Evolutionary conservation across 1,140 invertebrate genomes (phyloP), one percentile per base, ranked within the genome.

Genomic region (Parapsyche elsis): DNA sequence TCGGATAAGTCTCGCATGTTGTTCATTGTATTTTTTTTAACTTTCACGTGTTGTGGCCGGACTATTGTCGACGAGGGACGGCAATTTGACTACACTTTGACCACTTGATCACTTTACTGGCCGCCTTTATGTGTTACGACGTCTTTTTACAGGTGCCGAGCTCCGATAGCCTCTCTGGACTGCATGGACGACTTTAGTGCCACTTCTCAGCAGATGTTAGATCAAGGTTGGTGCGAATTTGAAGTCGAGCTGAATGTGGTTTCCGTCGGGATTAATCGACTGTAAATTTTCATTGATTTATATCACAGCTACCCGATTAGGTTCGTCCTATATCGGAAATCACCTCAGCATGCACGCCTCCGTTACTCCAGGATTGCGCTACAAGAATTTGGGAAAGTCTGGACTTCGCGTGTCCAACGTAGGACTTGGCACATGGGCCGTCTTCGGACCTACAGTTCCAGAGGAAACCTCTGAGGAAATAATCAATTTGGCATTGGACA

Each of bases 381-480:
- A 96, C 88, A 92, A 96, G 87, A 98, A 98, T 89, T 91, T 98
- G 81, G 96, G 96, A 74, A 98, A 98, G 89, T 97, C 95, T 85
- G 96, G 96, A 73, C 91, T 98, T 80, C 91, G 96, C 83, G 95
- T 98, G 73, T 97, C 96, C 81, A 97, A 96, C 86, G 93, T 98
- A 84, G 96, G 95, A 81, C 90, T 98, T 85, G 96, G 96, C 79
- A 95, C 96, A 12, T 98, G 96, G 96, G 95, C 95, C 9, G 96
- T 95, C 26, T 96, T 96, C 86, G 93, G 94, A 81, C 89, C 90
- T 19, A 91, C 90, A 14, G 90, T 94, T 38, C 93, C 92, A 76
- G 96, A 98, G 86, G 96, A 98, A 84, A 92, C 93, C 81, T 94
- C 96, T 0, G 97, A 99, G 87, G 95, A 97, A 81, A 94, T 99